Evolutionary conservation across 1,140 invertebrate species (phyloP), one percentile per base, ranked within the genome.

Genomic region (Lutraria rhynchaena): DNA sequence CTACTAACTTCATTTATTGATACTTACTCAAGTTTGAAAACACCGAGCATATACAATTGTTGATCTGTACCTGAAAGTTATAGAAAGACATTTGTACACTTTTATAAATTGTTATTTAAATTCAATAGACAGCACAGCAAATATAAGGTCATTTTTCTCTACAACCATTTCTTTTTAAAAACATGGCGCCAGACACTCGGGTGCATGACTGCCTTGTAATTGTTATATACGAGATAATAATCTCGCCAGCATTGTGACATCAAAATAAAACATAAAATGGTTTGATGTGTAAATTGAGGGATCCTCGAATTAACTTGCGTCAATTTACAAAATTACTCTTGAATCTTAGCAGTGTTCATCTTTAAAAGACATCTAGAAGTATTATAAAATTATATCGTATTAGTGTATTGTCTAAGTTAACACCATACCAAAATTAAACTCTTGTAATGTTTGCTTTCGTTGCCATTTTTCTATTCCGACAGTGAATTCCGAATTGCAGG

Each of bases 391-490:
- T n/a, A n/a, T n/a, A n/a, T n/a, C n/a, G n/a, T n/a, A n/a, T n/a
- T n/a, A n/a, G n/a, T n/a, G n/a, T n/a, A n/a, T n/a, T n/a, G n/a
- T n/a, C n/a, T n/a, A n/a, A n/a, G n/a, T n/a, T n/a, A n/a, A n/a
- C n/a, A n/a, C n/a, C n/a, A 7, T 67, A 67, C 76, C 76, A 22
- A 35, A 80, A 9, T 55, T 9, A 29, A 69, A 80, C n/a, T 80
- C 37, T 17, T 19, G 22, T 4, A 80, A 27, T 33, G 74, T 37
- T 3, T 53, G n/a, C 24, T 77, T 77, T 1, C 46, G 24, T 31
- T 60, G 1, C 41, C 55, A 22, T 11, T n/a, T 13, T 29, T 74
- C 71, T 29, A 74, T 60, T 1, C 53, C 71, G 17, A 74, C 57
- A 7, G 35, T 57, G 9, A 74, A n/a, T 41, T 58, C 33, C 37